Conservation (phyloP, 2,888 invertebrate species). For the Drosophila kambysellisi region DNA sequence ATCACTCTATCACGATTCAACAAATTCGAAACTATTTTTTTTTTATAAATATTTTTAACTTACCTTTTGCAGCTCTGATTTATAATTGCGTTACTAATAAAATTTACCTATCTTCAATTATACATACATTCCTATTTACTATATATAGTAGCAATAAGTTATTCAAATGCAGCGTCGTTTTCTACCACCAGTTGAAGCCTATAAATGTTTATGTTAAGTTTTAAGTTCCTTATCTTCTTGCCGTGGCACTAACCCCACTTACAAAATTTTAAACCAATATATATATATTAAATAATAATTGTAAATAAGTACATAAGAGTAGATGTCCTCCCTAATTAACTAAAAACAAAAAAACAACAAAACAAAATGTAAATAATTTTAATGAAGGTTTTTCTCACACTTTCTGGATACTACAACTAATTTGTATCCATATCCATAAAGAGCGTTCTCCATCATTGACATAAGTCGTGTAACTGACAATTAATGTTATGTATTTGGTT, state of each 20-base stretch:
- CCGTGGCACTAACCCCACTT: conserved; percentile 61
- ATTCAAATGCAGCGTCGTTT: conserved; percentile 60
- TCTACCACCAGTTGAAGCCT: conserved; percentile 46
- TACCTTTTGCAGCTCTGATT: conserved; percentile 72
- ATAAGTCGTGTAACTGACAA: conserved; percentile 32
- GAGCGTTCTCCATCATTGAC: conserved; percentile 26
- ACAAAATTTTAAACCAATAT: conserved; percentile 26
- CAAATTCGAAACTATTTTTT: conserved; percentile 34
- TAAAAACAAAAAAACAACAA: not conserved
- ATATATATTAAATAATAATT: conserved; percentile 33
- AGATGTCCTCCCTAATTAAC: conserved; percentile 31
- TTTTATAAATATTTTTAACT: conserved; percentile 54
- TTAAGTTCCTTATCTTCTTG: conserved; percentile 62
- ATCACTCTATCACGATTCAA: conserved; percentile 51
- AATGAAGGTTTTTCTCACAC: conserved; percentile 36
- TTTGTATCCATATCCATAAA: conserved; percentile 31
- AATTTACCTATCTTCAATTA: conserved; percentile 41
- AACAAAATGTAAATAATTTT: conserved; percentile 62
- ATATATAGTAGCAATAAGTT: conserved; percentile 62
- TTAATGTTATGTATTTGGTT: conserved; percentile 55
- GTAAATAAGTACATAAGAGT: conserved; percentile 64
- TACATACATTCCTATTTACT: conserved; percentile 32
- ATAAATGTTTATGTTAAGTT: conserved; percentile 37
- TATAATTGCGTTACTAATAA: conserved; percentile 41
- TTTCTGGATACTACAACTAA: conserved; percentile 25